Conservation (phyloP, 2,888 invertebrate genomes). For the Aphrophora alni region DNA sequence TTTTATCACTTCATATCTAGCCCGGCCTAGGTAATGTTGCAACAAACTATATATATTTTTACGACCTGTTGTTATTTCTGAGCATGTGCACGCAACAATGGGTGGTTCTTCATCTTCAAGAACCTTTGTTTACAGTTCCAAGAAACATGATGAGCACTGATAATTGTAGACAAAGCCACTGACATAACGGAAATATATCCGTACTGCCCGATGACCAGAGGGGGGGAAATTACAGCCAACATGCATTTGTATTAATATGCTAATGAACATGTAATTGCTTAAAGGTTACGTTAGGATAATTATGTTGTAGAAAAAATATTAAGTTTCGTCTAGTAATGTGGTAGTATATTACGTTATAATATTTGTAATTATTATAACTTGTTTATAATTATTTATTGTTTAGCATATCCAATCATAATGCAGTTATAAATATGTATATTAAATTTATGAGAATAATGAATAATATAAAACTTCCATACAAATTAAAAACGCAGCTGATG, state of each 20-base stretch:
- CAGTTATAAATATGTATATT: too few relatives aligned
- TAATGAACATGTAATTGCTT: too few relatives aligned
- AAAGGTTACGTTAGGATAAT: too few relatives aligned
- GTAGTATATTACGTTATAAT: too few relatives aligned
- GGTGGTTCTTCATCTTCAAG: not conserved
- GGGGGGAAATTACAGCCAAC: not conserved
- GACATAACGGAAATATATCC: not conserved
- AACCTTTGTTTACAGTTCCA: not conserved
- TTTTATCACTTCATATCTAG: not conserved
- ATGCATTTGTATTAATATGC: not conserved
- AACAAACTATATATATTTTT: not conserved
- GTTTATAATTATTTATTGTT: too few relatives aligned
- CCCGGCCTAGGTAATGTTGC: not conserved
- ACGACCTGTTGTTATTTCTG: not conserved
- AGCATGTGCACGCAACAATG: not conserved
- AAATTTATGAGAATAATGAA: too few relatives aligned
- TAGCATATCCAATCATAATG: too few relatives aligned
- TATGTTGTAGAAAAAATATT: too few relatives aligned
- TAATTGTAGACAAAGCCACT: not conserved
- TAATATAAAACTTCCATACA: too few relatives aligned
- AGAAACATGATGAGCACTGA: not conserved
- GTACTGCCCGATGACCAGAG: not conserved
- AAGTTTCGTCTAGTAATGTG: too few relatives aligned
- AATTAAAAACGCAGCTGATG: too few relatives aligned
- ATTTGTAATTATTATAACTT: too few relatives aligned